A percentile compares a stretch with the other conserved stretches of the same genome.
Conservation (phyloP, 2,888 invertebrate species). For the Machimus rusticus region DNA sequence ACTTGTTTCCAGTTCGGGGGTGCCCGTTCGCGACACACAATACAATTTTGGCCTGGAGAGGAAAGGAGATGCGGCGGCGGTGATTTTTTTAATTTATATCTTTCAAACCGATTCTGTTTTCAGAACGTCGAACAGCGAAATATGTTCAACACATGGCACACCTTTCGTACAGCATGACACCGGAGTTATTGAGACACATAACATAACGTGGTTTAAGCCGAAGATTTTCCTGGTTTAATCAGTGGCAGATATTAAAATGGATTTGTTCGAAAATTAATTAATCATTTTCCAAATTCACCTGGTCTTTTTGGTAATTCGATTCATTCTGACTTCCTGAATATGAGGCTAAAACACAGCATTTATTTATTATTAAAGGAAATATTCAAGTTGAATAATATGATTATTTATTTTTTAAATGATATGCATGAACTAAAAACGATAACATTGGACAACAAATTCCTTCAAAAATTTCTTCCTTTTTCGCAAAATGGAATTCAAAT, state of each 20-base stretch:
- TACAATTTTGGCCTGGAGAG: not conserved
- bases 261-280: not conserved
- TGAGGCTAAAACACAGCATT: too few relatives aligned
- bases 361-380: too few relatives aligned
- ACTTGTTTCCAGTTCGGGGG: not conserved
- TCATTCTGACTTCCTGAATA: too few relatives aligned
- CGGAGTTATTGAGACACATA: not conserved
- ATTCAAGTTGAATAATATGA: too few relatives aligned
- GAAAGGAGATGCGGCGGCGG: not conserved
- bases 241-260: not conserved
- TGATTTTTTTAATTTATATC: slow-evolving; percentile 23
- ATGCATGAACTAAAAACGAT: too few relatives aligned
- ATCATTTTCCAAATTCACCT: not conserved
- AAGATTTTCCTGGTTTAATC: not conserved
- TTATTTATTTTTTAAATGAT: too few relatives aligned
- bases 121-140: not conserved
- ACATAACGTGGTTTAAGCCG: not conserved
- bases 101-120: not conserved
- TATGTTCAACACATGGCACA: not conserved
- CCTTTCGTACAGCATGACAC: not conserved
- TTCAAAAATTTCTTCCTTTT: too few relatives aligned
- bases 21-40: not conserved
- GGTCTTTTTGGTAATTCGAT: too few relatives aligned
- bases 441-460: too few relatives aligned
- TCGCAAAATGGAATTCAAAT: too few relatives aligned